Percentiles rank a stretch among this genome's conserved stretches.
Evolutionary conservation across 2,888 invertebrate genomes (phyloP).

Genomic region (Brenthis daphne): DNA sequence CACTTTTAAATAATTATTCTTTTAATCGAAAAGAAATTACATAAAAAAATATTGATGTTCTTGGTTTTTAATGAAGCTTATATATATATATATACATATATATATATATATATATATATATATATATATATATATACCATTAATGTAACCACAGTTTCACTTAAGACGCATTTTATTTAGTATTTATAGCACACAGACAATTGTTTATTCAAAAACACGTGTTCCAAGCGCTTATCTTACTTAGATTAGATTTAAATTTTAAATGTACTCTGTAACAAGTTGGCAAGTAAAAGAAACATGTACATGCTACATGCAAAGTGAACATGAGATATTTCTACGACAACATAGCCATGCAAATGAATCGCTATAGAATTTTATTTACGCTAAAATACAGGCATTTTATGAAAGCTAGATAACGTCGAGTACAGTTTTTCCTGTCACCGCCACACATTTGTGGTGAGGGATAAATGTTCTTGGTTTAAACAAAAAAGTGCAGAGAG

Average conservation of each 20-base stretch:
- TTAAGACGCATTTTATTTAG: background rate
- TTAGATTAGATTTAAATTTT: constrained; percentile 15
- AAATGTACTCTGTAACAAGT: constrained; percentile 4
- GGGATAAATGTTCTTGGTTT: constrained; percentile 37
- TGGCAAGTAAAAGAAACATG: constrained; percentile 20
- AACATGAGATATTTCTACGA: constrained; percentile 24
- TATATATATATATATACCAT: no score
- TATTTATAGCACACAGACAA: background rate
- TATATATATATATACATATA: no score
- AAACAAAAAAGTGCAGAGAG: constrained; percentile 25
- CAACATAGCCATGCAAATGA: constrained; percentile 27
- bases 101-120: no score
- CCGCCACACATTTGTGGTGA: constrained; percentile 36
- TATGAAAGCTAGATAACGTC: constrained; percentile 39
- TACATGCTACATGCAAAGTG: constrained; percentile 13
- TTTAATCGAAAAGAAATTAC: no score
- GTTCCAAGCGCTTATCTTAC: constrained; percentile 5
- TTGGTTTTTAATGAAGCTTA: no score
- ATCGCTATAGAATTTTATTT: constrained; percentile 34
- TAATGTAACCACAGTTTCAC: no score
- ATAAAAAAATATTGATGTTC: no score
- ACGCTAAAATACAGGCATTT: constrained; percentile 33
- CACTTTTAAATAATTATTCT: no score
- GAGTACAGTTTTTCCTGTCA: constrained; percentile 39
- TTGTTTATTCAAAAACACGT: constrained; percentile 1